phyloP scores from a whole-genome alignment of 1,140 invertebrate genomes.

The Drosophila gunungcola region DNA sequence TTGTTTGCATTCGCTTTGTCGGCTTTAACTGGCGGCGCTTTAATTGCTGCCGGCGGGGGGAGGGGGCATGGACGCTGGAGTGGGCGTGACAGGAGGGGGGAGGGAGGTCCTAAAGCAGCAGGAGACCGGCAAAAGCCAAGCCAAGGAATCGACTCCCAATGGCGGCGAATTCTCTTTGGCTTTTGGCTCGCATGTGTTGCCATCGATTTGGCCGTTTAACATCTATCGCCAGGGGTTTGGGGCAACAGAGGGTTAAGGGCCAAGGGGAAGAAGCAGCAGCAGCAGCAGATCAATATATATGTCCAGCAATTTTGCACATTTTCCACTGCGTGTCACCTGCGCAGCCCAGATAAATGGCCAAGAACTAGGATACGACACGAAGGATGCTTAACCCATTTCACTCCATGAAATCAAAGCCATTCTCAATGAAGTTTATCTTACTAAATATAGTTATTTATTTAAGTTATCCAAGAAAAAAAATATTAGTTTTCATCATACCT shows the following conservation, averaged over 20 bases:
- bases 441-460: no score
- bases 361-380: conserved; percentile 17
- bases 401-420: no score
- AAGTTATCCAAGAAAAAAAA: no score
- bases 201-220: conserved; percentile 81
- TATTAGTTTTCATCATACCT: no score
- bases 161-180: conserved; percentile 26
- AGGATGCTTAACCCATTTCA: conserved; percentile 17
- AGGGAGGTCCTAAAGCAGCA: conserved; percentile 12
- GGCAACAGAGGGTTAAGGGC: not conserved
- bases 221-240: conserved; percentile 66
- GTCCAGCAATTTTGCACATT: conserved; percentile 75
- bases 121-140: conserved; percentile 30
- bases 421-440: no score
- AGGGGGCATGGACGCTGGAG: not conserved
- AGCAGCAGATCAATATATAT: conserved; percentile 67
- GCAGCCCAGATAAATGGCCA: conserved; percentile 74
- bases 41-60: conserved; percentile 39
- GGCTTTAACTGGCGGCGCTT: conserved; percentile 51
- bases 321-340: conserved; percentile 78
- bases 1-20: conserved; percentile 50
- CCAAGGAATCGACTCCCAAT: conserved; percentile 32
- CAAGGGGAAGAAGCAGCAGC: not conserved
- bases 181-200: conserved; percentile 69
- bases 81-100: not conserved